Evolutionary conservation across 2,888 invertebrate species (phyloP).

Genomic region (Cerastoderma edule): DNA sequence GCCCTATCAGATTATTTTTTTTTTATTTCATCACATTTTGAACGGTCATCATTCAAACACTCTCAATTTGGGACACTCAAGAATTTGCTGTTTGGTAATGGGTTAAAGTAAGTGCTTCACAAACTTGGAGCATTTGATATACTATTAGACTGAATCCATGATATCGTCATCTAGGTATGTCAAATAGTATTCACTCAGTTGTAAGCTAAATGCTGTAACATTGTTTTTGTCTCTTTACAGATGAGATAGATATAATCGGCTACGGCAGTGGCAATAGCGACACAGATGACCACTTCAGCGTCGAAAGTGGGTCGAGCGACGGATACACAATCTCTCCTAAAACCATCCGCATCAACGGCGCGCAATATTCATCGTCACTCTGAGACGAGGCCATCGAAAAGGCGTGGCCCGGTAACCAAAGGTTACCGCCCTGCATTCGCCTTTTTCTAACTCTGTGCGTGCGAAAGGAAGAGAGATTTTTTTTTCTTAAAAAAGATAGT

Average conservation of each 20-base stretch:
- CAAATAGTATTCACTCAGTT: too few species aligned
- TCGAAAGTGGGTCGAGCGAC: conserved; percentile 88
- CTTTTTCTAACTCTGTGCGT: too few species aligned
- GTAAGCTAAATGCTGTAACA: too few species aligned
- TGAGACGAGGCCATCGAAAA: conserved; percentile 59
- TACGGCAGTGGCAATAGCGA: conserved; percentile 91
- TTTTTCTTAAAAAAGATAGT: conserved; percentile 6
- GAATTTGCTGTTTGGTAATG: conserved; percentile 2
- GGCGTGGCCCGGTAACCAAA: too few species aligned
- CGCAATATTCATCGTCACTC: conserved; percentile 68
- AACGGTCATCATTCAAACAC: too few species aligned
- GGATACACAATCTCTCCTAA: conserved; percentile 86
- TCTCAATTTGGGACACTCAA: neutral
- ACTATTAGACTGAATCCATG: too few species aligned
- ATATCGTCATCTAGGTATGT: too few species aligned
- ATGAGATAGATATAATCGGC: conserved; percentile 94
- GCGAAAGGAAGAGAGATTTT: conserved; percentile 14
- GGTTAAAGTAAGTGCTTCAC: too few species aligned
- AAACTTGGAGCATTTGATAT: too few species aligned
- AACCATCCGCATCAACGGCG: conserved; percentile 67
- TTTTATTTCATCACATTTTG: too few species aligned
- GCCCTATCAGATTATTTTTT: too few species aligned
- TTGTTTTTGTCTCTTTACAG: conserved; percentile 85
- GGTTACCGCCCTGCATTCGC: too few species aligned
- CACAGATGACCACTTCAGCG: conserved; percentile 91